These are phyloP conservation scores for Callithrix jacchus DNA, from an alignment of 2,113 vertebrate genomes.

Conservation along the genomic window DNA sequence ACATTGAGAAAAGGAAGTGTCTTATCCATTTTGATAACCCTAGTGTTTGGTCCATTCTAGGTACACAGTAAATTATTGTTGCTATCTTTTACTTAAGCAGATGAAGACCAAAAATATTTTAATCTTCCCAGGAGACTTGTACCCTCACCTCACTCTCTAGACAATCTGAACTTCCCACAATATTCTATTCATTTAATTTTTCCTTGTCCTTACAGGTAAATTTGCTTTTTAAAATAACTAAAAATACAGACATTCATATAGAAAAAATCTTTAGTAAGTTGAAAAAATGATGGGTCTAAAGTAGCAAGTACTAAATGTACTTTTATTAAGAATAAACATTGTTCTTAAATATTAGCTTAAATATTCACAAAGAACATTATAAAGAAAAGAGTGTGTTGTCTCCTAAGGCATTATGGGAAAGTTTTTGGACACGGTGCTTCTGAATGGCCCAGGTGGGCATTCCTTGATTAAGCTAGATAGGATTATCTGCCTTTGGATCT, in stretches of 20 bases:
- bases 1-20: not conserved
- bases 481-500: not conserved
- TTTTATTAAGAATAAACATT: not conserved
- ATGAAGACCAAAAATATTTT: not conserved
- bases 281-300: not conserved
- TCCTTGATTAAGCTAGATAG: not conserved
- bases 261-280: not conserved
- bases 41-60: not conserved
- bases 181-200: not conserved
- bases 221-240: not conserved
- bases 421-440: not conserved
- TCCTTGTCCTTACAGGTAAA: not conserved
- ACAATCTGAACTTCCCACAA: not conserved
- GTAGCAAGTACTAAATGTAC: not conserved
- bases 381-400: not conserved
- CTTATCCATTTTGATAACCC: not conserved
- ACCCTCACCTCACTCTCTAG: not conserved
- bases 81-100: not conserved
- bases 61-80: not conserved
- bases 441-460: not conserved
- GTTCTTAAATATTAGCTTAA: not conserved
- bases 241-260: not conserved
- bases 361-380: not conserved
- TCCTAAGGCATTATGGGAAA: not conserved
- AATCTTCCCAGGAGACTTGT: not conserved